Percentiles rank a stretch among this genome's conserved stretches.
Evolutionary conservation across 1,140 invertebrate genomes (phyloP).

Genomic region (Medauroidea extradentata): DNA sequence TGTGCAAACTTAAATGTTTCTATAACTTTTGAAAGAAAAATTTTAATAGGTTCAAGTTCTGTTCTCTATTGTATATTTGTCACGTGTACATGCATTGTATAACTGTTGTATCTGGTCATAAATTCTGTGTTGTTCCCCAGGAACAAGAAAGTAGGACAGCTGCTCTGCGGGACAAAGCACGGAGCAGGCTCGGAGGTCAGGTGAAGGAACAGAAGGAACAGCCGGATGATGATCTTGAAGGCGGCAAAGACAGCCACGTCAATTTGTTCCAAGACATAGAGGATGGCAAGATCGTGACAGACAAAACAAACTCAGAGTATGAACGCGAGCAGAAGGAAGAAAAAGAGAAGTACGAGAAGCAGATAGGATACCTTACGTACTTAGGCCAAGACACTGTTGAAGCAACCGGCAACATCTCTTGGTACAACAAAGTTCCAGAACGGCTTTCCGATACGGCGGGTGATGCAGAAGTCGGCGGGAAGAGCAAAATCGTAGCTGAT

Average conservation of each 20-base stretch:
- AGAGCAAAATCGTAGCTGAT: conserved; percentile 62
- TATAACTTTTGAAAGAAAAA: too few relatives aligned
- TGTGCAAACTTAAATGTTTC: too few relatives aligned
- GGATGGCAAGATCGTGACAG: conserved; percentile 56
- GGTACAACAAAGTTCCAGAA: conserved; percentile 71
- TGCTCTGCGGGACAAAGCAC: conserved; percentile 64
- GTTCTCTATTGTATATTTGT: too few relatives aligned
- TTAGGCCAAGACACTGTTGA: conserved; percentile 92
- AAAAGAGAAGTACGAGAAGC: conserved; percentile 95
- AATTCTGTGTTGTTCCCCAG: conserved; percentile 48
- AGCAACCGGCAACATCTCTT: conserved; percentile 69
- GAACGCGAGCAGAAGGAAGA: conserved; percentile 89
- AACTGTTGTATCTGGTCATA: too few relatives aligned
- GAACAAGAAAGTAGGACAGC: conserved; percentile 83
- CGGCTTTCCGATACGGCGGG: conserved; percentile 38
- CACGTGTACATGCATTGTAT: too few relatives aligned
- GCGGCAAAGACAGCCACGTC: conserved; percentile 56
- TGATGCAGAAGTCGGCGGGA: conserved; percentile 53
- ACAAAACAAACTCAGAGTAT: conserved; percentile 77
- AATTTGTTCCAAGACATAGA: conserved; percentile 91
- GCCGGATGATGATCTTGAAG: neutral
- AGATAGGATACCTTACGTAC: conserved; percentile 94
- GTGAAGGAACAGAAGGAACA: conserved; percentile 26
- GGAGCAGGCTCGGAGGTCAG: conserved; percentile 42
- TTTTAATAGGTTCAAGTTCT: too few relatives aligned